A percentile compares a stretch with the other conserved stretches of the same genome.
phyloP scores from a whole-genome alignment of 2,113 vertebrate species.

The Ifrita kowaldi region DNA sequence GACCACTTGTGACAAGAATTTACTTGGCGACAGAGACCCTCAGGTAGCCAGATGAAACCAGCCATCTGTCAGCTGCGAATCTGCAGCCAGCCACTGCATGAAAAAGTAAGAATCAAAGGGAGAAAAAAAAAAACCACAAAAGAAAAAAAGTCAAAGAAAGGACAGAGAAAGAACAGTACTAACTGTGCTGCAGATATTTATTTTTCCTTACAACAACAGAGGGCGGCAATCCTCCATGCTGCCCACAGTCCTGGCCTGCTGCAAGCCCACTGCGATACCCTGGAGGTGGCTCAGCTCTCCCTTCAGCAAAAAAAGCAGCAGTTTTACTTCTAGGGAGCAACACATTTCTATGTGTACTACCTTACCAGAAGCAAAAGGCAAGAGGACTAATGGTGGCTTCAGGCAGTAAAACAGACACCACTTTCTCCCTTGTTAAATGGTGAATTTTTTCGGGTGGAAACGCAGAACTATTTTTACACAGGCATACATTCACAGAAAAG shows the following conservation, averaged over 20 bases:
- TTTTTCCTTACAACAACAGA: conserved; percentile 53
- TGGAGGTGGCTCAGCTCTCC: background rate
- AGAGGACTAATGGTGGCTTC: background rate
- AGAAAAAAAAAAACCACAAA: rapidly evolving
- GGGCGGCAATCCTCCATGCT: conserved; percentile 44
- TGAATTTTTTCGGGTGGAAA: background rate
- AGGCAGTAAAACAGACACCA: background rate
- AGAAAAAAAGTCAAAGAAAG: background rate
- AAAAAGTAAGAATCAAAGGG: background rate
- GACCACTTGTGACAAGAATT: conserved; percentile 8
- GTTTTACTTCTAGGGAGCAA: background rate
- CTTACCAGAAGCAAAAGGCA: background rate
- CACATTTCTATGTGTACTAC: background rate
- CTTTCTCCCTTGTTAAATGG: background rate
- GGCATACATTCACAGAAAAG: background rate
- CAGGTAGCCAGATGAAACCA: background rate
- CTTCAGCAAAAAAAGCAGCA: background rate
- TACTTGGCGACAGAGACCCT: background rate
- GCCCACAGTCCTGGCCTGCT: background rate
- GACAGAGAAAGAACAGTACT: background rate
- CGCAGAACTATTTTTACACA: background rate
- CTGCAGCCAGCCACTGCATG: background rate
- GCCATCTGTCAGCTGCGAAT: conserved; percentile 37
- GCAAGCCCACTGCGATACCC: background rate
- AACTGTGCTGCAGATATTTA: background rate